phyloP scores from a whole-genome alignment of 2,113 vertebrate genomes.

The Amblyornis subalaris region DNA sequence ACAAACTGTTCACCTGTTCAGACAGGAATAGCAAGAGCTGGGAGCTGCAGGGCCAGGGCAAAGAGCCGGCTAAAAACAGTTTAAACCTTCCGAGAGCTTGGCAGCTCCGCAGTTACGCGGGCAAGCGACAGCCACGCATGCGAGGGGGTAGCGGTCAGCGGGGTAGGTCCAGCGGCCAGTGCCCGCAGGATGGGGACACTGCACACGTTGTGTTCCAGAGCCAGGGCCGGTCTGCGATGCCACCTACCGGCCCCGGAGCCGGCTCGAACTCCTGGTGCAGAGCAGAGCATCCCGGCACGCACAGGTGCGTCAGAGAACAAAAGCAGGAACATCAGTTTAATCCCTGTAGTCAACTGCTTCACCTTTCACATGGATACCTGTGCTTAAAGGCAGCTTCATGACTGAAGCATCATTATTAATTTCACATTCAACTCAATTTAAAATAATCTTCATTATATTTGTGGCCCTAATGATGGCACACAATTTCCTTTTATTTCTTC shows the following conservation, averaged over 20 bases:
- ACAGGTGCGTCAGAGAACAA: background rate
- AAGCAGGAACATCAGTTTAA: background rate
- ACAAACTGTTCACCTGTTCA: background rate
- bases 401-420: constrained; percentile 14
- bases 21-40: background rate
- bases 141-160: rapidly evolving
- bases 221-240: background rate
- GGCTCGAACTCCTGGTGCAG: rapidly evolving
- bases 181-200: rapidly evolving
- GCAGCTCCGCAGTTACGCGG: background rate
- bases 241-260: constrained; percentile 2
- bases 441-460: constrained; percentile 58
- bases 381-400: background rate
- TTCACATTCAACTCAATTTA: constrained; percentile 35
- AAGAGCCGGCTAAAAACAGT: background rate
- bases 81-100: background rate
- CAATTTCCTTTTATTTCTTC: constrained; percentile 55
- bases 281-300: background rate
- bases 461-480: constrained; percentile 4
- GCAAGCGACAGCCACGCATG: background rate
- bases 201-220: background rate
- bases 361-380: background rate
- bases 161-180: rapidly evolving
- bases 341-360: background rate
- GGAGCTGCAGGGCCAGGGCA: background rate